A percentile compares a stretch with the other conserved stretches of the same genome.
phyloP scores from a whole-genome alignment of 1,140 invertebrate species.

The Medauroidea extradentata region DNA sequence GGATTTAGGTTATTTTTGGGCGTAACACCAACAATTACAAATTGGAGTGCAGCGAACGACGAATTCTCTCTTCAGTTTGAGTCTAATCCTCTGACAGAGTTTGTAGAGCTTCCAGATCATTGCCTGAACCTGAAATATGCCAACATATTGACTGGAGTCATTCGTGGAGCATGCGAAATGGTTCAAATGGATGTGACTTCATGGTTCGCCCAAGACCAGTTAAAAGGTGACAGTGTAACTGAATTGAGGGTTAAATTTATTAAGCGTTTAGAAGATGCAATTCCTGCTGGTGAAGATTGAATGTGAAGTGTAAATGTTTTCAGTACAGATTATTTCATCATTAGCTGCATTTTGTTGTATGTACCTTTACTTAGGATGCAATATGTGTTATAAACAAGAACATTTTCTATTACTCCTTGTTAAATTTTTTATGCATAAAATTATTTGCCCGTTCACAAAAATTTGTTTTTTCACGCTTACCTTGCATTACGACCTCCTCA shows the following conservation, averaged over 20 bases:
- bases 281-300: constrained; percentile 96
- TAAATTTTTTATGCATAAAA: no score
- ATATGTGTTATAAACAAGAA: no score
- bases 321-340: no score
- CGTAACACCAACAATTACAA: constrained; percentile 83
- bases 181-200: constrained; percentile 69
- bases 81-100: constrained; percentile 94
- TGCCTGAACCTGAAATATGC: constrained; percentile 86
- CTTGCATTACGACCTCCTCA: no score
- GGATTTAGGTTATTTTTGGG: constrained; percentile 89
- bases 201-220: constrained; percentile 78
- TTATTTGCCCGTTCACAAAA: no score
- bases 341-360: no score
- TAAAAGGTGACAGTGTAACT: constrained; percentile 92
- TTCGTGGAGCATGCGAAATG: constrained; percentile 96
- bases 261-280: constrained; percentile 92
- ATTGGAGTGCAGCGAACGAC: constrained; percentile 90
- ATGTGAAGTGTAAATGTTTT: no score
- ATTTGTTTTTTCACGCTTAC: no score
- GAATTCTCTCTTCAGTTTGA: constrained; percentile 97
- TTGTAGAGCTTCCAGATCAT: constrained; percentile 94
- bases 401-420: no score
- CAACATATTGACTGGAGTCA: constrained; percentile 89
- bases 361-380: no score
- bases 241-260: constrained; percentile 96